A percentile compares a stretch with the other conserved stretches of the same genome.
phyloP scores from a whole-genome alignment of 2,797 vertebrate species.

The Hephaestus fuliginosus region DNA sequence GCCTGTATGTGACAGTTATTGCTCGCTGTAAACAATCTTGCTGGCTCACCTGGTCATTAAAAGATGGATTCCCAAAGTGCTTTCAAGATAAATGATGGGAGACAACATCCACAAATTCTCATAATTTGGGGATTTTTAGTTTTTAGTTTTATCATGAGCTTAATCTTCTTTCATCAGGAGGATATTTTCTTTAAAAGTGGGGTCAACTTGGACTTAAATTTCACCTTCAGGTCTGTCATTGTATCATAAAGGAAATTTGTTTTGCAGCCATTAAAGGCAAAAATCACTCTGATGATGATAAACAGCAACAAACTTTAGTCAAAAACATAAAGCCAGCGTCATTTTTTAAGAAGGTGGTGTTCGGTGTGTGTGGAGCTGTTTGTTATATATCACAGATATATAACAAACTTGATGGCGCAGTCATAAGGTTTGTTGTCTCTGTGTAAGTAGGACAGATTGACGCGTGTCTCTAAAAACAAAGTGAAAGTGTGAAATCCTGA shows the following conservation, averaged over 20 bases:
- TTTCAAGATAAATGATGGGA: not conserved
- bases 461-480: conserved; percentile 13
- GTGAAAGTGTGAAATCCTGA: conserved; percentile 42
- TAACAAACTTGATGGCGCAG: not conserved
- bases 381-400: not conserved
- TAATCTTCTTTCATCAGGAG: not conserved
- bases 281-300: conserved; percentile 2
- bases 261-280: not conserved
- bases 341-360: not conserved
- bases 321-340: not conserved
- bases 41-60: not conserved
- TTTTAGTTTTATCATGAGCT: not conserved
- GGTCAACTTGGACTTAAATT: not conserved
- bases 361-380: not conserved
- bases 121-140: not conserved
- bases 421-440: not conserved
- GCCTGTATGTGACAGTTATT: not conserved
- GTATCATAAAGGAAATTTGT: not conserved
- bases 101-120: not conserved
- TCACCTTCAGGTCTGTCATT: not conserved
- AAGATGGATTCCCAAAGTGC: not conserved
- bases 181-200: not conserved
- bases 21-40: not conserved
- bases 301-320: not conserved
- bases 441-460: conserved; percentile 9